These are phyloP conservation scores for Pissodes strobi DNA, from an alignment of 1,140 invertebrate species.

Conservation along the genomic window DNA sequence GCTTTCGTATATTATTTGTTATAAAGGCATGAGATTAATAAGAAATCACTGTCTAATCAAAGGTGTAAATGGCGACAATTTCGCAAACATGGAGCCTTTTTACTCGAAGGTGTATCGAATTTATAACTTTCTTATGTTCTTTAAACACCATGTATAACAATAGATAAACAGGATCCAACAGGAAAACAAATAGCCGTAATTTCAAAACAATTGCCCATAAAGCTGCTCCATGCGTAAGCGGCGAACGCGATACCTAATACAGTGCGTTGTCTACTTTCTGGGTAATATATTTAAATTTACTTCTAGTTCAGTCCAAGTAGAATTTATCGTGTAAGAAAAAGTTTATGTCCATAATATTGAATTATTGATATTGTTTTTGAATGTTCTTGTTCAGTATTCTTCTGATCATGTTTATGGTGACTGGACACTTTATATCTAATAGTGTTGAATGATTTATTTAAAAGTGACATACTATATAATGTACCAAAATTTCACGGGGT, in stretches of 20 bases:
- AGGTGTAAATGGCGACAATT: slow-evolving; percentile 2
- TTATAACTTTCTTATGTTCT: slow-evolving; percentile 2
- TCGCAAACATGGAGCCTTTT: background rate
- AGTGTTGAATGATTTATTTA: no score
- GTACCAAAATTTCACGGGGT: no score
- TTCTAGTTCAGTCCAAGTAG: slow-evolving; percentile 20
- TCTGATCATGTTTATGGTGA: no score
- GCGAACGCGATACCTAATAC: slow-evolving; percentile 17
- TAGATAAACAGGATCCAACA: slow-evolving; percentile 26
- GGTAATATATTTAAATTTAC: slow-evolving; percentile 15
- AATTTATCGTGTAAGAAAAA: no score
- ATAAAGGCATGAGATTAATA: no score
- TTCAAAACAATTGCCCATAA: slow-evolving; percentile 29
- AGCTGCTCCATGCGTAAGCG: slow-evolving; percentile 16
- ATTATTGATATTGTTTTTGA: no score
- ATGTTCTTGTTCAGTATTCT: no score
- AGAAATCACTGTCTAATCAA: no score
- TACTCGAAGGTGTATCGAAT: background rate
- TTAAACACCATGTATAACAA: slow-evolving; percentile 22
- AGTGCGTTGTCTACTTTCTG: slow-evolving; percentile 27
- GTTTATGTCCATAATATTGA: no score
- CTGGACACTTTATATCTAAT: no score
- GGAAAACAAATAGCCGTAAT: slow-evolving; percentile 23
- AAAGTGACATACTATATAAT: no score
- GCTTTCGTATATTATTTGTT: no score